phyloP scores from a whole-genome alignment of 2,113 vertebrate species.

The Zapus hudsonius region DNA sequence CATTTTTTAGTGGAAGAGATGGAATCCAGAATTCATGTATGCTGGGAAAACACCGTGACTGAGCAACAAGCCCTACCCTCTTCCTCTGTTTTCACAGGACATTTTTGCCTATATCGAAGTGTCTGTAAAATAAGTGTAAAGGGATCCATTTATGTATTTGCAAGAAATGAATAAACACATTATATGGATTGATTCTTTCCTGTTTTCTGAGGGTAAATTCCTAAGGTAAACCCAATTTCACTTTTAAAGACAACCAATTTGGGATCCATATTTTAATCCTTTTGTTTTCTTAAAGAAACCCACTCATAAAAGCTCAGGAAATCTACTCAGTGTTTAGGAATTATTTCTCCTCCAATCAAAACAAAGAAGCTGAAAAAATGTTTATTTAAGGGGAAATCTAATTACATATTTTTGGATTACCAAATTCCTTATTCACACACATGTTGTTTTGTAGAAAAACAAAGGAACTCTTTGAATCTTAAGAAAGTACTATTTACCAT shows the following conservation, averaged over 20 bases:
- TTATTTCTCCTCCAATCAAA: slow-evolving; percentile 30
- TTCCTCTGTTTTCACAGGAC: not conserved
- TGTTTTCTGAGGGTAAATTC: not conserved
- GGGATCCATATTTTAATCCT: not conserved
- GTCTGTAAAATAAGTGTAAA: not conserved
- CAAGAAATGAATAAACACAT: not conserved
- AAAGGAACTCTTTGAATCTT: slow-evolving; percentile 39
- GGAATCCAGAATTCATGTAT: not conserved
- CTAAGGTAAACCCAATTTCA: not conserved
- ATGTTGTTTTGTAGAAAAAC: slow-evolving; percentile 65
- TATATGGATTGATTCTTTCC: not conserved
- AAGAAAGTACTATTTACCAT: slow-evolving; percentile 62
- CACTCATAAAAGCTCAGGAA: slow-evolving; percentile 38
- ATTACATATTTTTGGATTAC: slow-evolving; percentile 60
- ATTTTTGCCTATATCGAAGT: not conserved
- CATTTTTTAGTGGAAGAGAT: not conserved
- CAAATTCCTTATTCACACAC: slow-evolving; percentile 44
- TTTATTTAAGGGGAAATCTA: slow-evolving; percentile 49
- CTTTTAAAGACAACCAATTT: not conserved
- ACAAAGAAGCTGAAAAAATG: slow-evolving; percentile 32
- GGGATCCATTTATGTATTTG: not conserved
- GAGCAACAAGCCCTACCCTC: not conserved
- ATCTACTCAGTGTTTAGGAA: slow-evolving; percentile 42
- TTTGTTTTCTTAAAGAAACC: not conserved
- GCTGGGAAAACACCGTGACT: no score